Evolutionary conservation across 2,888 invertebrate species (phyloP).

Genomic region (Agonum fuliginosum): DNA sequence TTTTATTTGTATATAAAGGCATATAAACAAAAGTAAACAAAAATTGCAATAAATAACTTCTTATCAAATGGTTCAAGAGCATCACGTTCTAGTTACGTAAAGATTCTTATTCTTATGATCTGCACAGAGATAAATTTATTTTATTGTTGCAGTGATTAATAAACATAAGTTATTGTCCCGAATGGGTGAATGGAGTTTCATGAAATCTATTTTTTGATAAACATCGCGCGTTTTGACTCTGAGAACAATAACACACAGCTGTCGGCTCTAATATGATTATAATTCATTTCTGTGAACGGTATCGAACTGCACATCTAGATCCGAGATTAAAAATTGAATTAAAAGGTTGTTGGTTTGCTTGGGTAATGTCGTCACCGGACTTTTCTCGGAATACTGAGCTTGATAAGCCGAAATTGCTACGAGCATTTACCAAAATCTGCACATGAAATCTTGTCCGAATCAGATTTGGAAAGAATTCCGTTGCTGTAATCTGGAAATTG

Average conservation of each 20-base stretch:
- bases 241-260: conserved; percentile 59
- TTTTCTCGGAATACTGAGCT: background rate
- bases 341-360: conserved; percentile 27
- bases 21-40: no score
- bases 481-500: no score
- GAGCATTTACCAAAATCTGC: background rate
- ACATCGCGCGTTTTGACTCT: conserved; percentile 53
- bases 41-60: no score
- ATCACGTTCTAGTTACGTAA: background rate
- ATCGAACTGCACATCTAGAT: conserved; percentile 58
- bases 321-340: conserved; percentile 58
- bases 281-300: conserved; percentile 56
- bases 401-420: conserved; percentile 1
- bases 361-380: background rate
- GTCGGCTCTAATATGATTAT: conserved; percentile 58
- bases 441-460: background rate
- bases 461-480: background rate
- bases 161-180: conserved; percentile 35
- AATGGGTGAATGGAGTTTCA: conserved; percentile 19
- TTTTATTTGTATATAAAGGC: no score
- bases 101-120: background rate
- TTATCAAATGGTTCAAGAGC: background rate
- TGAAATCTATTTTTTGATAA: conserved; percentile 58
- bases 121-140: background rate
- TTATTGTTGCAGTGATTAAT: conserved; percentile 31